phyloP scores from a whole-genome alignment of 1,140 invertebrate species.

The Mycetomoellerius zeteki region DNA sequence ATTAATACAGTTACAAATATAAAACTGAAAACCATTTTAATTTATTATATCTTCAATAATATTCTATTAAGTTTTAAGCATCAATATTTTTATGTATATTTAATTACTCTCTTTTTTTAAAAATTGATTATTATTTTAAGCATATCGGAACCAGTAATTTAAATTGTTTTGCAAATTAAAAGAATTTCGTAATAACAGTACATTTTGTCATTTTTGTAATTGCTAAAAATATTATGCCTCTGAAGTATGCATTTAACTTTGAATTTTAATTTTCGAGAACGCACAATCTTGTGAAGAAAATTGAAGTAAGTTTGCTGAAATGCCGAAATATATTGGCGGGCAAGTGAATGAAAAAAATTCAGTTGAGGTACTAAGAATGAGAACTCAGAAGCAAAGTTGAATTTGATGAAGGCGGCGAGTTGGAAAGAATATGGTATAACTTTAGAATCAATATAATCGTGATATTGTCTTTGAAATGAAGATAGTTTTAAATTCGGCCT shows the following conservation, averaged over 20 bases:
- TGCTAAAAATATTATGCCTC: background rate
- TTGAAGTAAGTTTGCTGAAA: conserved; percentile 22
- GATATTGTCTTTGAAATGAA: conserved; percentile 69
- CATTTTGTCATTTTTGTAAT: background rate
- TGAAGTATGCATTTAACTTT: background rate
- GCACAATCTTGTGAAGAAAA: background rate
- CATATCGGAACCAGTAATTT: background rate
- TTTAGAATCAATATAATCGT: conserved; percentile 64
- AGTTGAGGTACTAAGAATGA: conserved; percentile 55
- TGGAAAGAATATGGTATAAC: conserved; percentile 65
- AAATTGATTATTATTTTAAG: background rate
- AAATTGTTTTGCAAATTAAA: background rate
- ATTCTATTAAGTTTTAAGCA: background rate
- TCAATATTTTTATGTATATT: conserved; percentile 17
- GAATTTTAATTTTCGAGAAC: background rate
- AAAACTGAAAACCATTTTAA: background rate
- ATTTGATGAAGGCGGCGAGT: conserved; percentile 64
- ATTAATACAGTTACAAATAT: background rate
- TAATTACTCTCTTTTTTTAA: background rate
- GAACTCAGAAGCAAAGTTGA: conserved; percentile 52
- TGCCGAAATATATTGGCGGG: background rate
- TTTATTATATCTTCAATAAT: background rate
- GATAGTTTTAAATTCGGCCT: conserved; percentile 41
- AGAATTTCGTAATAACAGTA: background rate
- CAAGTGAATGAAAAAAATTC: conserved; percentile 45